A percentile compares a stretch with the other conserved stretches of the same genome.
These are phyloP conservation scores for Phycodurus eques DNA, from an alignment of 2,113 vertebrate genomes.

Conservation along the genomic window DNA sequence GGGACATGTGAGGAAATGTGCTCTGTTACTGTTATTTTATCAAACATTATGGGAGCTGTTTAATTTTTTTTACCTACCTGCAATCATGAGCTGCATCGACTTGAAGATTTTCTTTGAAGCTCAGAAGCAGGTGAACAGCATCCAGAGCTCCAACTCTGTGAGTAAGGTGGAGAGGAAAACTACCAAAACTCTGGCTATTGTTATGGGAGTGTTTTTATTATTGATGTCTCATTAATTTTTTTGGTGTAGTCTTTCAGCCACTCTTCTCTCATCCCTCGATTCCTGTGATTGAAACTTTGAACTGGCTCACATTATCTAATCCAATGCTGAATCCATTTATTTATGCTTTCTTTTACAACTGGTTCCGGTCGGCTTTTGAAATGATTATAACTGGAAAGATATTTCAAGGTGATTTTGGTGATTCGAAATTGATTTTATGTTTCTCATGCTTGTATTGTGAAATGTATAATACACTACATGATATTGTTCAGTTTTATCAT, in stretches of 20 bases:
- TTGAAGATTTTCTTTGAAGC: constrained; percentile 4
- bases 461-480: too few species aligned
- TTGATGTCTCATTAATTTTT: neutral
- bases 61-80: neutral
- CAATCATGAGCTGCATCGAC: neutral
- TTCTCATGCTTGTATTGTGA: too few species aligned
- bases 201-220: constrained; percentile 3
- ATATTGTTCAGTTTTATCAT: too few species aligned
- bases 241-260: neutral
- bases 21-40: neutral
- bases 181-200: neutral
- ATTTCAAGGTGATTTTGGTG: neutral
- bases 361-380: neutral
- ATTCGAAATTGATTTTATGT: neutral
- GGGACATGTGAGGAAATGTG: neutral
- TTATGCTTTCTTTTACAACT: constrained; percentile 5
- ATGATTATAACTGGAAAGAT: constrained; percentile 1
- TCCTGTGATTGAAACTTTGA: neutral
- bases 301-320: constrained; percentile 6
- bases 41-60: neutral
- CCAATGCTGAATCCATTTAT: constrained; percentile 5
- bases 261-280: neutral
- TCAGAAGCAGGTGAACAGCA: neutral
- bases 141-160: neutral
- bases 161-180: neutral